Evolutionary conservation across 2,797 vertebrate genomes (phyloP).

Genomic region (Sparus aurata): DNA sequence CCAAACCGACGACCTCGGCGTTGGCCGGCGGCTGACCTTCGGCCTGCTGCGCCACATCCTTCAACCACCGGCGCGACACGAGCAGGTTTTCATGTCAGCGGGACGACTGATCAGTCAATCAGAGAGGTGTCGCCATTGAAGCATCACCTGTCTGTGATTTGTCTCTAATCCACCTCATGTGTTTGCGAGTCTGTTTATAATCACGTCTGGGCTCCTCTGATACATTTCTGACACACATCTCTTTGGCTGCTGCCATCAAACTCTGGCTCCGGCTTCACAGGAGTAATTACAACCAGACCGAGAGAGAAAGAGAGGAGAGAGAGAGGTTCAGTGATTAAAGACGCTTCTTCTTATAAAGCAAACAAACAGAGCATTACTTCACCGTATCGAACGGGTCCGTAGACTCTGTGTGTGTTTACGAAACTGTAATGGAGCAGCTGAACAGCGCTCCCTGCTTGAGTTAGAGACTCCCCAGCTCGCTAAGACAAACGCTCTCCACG

Average conservation of each 20-base stretch:
- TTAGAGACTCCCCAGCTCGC: constrained; percentile 70
- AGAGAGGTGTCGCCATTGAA: not conserved
- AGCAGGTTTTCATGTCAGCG: no score
- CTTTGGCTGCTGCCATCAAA: constrained; percentile 50
- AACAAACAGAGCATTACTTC: constrained; percentile 53
- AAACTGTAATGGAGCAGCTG: constrained; percentile 46
- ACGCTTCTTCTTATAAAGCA: constrained; percentile 66
- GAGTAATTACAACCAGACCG: constrained; percentile 65
- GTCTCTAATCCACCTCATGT: not conserved
- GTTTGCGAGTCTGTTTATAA: constrained; percentile 8
- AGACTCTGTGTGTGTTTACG: constrained; percentile 31
- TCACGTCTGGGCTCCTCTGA: constrained; percentile 12
- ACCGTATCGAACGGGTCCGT: constrained; percentile 26
- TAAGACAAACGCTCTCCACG: constrained; percentile 66
- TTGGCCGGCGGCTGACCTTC: no score
- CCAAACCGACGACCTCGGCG: no score
- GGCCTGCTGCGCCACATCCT: no score
- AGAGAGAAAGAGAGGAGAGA: constrained; percentile 19
- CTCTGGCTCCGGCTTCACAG: constrained; percentile 52
- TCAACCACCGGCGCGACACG: no score
- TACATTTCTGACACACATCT: constrained; percentile 48
- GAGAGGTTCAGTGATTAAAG: constrained; percentile 42
- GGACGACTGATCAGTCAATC: not conserved
- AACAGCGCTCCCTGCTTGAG: constrained; percentile 36
- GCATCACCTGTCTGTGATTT: not conserved